phyloP scores from a whole-genome alignment of 64 coral and sea anemone species.

The Pachyseris speciosa region DNA sequence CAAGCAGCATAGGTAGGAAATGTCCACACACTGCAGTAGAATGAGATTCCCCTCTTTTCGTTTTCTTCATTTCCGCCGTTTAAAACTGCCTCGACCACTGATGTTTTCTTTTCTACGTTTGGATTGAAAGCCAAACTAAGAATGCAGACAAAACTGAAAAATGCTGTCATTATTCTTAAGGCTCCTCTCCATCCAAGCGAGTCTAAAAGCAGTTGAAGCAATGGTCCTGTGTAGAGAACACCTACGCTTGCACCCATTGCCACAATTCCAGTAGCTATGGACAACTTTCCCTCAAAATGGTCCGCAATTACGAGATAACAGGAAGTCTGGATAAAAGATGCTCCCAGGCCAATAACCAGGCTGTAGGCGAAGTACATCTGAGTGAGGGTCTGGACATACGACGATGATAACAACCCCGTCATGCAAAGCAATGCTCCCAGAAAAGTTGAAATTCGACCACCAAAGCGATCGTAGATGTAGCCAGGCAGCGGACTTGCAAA shows the following conservation, averaged over 20 bases:
- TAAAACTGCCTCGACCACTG: background rate
- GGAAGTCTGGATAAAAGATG: background rate
- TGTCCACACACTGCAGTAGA: constrained; percentile 46
- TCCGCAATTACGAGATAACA: constrained; percentile 10
- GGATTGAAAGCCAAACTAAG: constrained; percentile 41
- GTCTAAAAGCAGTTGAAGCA: constrained; percentile 31
- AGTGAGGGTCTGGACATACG: constrained; percentile 18
- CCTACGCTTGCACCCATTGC: constrained; percentile 36
- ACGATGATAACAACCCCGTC: background rate
- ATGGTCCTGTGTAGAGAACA: constrained; percentile 5
- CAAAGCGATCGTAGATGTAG: too few relatives aligned
- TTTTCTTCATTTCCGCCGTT: too few relatives aligned
- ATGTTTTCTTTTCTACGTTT: constrained; percentile 19
- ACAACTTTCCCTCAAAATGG: constrained; percentile 33
- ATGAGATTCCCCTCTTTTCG: background rate
- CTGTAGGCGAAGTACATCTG: constrained; percentile 25
- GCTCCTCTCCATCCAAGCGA: constrained; percentile 40
- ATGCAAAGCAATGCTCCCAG: background rate
- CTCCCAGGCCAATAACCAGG: constrained; percentile 1
- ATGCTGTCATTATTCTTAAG: background rate
- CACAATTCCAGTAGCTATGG: constrained; percentile 23
- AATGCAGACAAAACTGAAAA: background rate
- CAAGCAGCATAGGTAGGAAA: background rate
- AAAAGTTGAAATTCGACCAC: background rate
- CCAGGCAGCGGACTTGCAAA: too few relatives aligned